These are phyloP conservation scores for Penaeus monodon DNA, from an alignment of 2,888 invertebrate species.

Conservation along the genomic window DNA sequence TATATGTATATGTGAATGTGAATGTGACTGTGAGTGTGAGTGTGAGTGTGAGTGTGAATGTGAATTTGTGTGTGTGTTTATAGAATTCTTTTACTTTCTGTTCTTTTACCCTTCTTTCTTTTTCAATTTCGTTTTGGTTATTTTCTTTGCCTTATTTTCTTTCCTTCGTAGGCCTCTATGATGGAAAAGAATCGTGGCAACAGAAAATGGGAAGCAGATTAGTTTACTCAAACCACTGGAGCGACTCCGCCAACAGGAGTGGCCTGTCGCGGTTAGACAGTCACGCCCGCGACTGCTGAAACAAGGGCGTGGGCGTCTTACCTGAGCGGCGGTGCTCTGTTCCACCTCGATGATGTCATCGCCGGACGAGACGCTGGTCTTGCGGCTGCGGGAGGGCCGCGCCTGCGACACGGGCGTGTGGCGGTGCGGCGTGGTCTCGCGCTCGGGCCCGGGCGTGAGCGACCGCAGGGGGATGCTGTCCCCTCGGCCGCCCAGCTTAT, in stretches of 20 bases:
- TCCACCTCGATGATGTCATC: conserved; percentile 57
- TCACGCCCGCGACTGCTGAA: no score
- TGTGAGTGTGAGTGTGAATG: neutral
- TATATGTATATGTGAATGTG: neutral
- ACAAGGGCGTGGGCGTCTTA: conserved; percentile 10
- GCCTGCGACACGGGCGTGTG: conserved; percentile 43
- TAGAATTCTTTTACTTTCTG: no score
- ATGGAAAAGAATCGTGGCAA: no score
- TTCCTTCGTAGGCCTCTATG: no score
- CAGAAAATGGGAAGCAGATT: no score
- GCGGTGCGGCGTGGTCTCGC: conserved; percentile 27
- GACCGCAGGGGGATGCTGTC: conserved; percentile 52
- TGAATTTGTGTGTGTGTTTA: neutral
- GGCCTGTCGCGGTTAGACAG: no score
- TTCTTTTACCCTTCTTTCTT: no score
- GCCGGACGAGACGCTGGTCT: conserved; percentile 42
- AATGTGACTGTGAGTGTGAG: neutral
- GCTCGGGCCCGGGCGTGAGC: conserved; percentile 41
- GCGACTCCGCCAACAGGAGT: no score
- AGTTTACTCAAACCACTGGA: no score
- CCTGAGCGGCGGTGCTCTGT: conserved; percentile 45
- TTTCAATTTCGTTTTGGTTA: no score
- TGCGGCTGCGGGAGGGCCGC: conserved; percentile 46
- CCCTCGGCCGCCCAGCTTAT: conserved; percentile 50
- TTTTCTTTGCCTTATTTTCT: no score